Evolutionary conservation across 2,797 vertebrate species (phyloP), one percentile per base, ranked within the genome.

Genomic region (Rhyacichthys aspro): DNA sequence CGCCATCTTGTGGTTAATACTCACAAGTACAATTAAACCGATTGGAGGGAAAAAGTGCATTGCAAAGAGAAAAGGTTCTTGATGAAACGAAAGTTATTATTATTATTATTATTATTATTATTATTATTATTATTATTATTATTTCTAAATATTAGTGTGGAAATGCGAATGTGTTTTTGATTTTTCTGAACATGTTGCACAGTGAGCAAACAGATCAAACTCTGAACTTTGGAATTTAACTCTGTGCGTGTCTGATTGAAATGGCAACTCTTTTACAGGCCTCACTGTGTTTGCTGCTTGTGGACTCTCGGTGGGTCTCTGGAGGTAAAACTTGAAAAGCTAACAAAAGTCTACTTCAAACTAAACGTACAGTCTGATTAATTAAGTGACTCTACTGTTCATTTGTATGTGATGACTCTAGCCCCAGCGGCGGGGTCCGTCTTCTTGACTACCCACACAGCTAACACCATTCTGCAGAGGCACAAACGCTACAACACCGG

Each of bases 401-500:
- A 11, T 52, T 18, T 42, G 59, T 9, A 1, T 23, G 36, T 28
- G 23, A 28, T 28, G 19, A 6, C 23, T 46, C 28, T 50, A 15
- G 46, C 64, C 61, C 55, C 69, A 55, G 63, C 57, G 16, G 18
- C 63, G 34, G 76, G 56, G 48, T 8, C 77, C 64, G 91, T 95
- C 72, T 95, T 98, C 71, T 79, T 96, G 1, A 70, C 90, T 1
- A 80, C 4, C 60, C 70, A 81, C 47, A 82, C 89, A 34, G 95
- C 96, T 0, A 89, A 70, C 70, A 76, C 58, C 0, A 18, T 98
- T 11, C 90, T 98, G 58, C 74, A 10, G 58, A 91, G 96, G 65
- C 82, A 85, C 28, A 94, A 81, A 59, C 85, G 96, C 23, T 74
- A 88, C 50, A 98, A 99, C 83, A 90, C 82, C 0, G 94, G 95